phyloP scores from a whole-genome alignment of 2,888 invertebrate species.

The Monochamus alternatus region DNA sequence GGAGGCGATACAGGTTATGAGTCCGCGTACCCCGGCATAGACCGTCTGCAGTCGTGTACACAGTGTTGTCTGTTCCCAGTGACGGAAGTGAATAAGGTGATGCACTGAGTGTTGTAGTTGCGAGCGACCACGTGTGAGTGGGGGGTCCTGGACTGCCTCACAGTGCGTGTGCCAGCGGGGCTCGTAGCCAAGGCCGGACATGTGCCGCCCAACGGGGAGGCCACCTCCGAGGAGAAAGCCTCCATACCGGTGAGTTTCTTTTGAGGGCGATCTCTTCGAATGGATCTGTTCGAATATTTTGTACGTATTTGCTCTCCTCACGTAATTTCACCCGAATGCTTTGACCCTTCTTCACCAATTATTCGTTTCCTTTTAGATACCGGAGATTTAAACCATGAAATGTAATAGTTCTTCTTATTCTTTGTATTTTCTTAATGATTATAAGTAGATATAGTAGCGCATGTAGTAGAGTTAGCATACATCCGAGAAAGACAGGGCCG shows the following conservation, averaged over 20 bases:
- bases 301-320: too few species aligned
- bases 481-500: too few species aligned
- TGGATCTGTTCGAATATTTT: too few species aligned
- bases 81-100: constrained; percentile 54
- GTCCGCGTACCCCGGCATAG: constrained; percentile 29
- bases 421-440: too few species aligned
- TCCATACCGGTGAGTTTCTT: constrained; percentile 68
- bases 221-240: constrained; percentile 71
- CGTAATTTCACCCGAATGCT: too few species aligned
- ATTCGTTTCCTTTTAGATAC: too few species aligned
- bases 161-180: constrained; percentile 71
- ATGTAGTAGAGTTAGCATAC: too few species aligned
- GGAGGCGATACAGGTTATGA: constrained; percentile 40
- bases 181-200: constrained; percentile 71
- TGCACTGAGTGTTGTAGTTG: constrained; percentile 65
- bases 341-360: too few species aligned
- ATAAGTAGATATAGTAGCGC: too few species aligned
- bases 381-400: too few species aligned
- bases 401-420: too few species aligned
- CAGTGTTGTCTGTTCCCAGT: constrained; percentile 25
- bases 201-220: constrained; percentile 71
- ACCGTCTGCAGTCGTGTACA: constrained; percentile 12
- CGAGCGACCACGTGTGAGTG: constrained; percentile 69
- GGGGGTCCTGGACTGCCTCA: constrained; percentile 69
- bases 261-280: background rate